A percentile compares a stretch with the other conserved stretches of the same genome.
Conservation (phyloP, 2,797 vertebrate species). For the Bovichtus diacanthus region DNA sequence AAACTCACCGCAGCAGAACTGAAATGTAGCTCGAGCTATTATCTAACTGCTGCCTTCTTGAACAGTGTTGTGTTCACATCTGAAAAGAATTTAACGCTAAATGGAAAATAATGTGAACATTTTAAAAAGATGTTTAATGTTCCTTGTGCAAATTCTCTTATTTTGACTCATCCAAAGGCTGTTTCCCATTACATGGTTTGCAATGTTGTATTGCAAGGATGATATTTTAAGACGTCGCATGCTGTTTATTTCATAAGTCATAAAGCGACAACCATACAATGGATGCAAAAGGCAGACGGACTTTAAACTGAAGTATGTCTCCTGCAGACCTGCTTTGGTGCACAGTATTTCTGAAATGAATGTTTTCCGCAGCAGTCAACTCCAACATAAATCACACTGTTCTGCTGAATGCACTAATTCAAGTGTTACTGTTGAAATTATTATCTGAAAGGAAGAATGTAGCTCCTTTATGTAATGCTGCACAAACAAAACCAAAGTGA, state of each 20-base stretch:
- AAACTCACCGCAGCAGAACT: conserved; percentile 22
- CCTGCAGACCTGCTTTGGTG: conserved; percentile 34
- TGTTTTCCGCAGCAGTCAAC: conserved; percentile 28
- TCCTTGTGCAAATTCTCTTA: conserved; percentile 3
- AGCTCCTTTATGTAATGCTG: conserved; percentile 1
- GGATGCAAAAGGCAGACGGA: conserved; percentile 46
- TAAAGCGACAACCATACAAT: conserved; percentile 63
- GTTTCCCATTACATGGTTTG: conserved; percentile 44
- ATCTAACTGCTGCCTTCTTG: not conserved
- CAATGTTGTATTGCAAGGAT: conserved; percentile 37
- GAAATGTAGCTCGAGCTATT: conserved; percentile 7
- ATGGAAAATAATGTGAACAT: not conserved
- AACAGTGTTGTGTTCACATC: not conserved
- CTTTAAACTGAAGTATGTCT: conserved; percentile 17
- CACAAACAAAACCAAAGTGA: conserved; percentile 3
- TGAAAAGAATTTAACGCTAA: not conserved
- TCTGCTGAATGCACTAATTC: conserved; percentile 14
- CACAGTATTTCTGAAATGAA: conserved; percentile 27
- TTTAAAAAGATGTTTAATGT: too few species aligned
- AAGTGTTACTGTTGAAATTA: not conserved
- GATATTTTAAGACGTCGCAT: conserved; percentile 61
- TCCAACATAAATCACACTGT: conserved; percentile 19
- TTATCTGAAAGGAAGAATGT: not conserved
- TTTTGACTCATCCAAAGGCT: conserved; percentile 28
- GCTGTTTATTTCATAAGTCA: conserved; percentile 62